phyloP scores from a whole-genome alignment of 2,113 vertebrate species.

The Corydoras maculifer region DNA sequence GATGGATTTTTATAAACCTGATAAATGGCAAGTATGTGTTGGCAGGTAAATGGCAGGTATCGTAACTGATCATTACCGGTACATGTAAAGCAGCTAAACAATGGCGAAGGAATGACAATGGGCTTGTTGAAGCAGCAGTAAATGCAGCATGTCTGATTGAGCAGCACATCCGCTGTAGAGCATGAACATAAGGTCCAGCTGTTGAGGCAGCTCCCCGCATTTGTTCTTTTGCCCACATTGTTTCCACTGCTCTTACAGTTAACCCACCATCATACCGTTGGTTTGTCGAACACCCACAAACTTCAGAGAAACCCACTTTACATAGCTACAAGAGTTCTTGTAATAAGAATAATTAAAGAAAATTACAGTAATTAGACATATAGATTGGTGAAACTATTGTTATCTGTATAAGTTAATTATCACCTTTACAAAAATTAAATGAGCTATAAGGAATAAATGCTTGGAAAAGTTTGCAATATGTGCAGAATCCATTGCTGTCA shows the following conservation, averaged over 20 bases:
- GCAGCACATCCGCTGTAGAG: slow-evolving; percentile 22
- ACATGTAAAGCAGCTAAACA: slow-evolving; percentile 14
- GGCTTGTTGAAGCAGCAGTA: slow-evolving; percentile 20
- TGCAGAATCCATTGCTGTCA: slow-evolving; percentile 27
- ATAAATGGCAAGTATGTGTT: neutral
- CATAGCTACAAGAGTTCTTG: neutral
- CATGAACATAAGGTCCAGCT: slow-evolving; percentile 27
- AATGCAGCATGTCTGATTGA: slow-evolving; percentile 20
- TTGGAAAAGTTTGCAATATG: slow-evolving; percentile 3
- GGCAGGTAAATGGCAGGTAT: neutral
- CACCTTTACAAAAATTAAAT: neutral
- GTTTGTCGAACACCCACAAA: slow-evolving; percentile 17
- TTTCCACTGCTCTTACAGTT: neutral
- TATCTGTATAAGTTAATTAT: neutral
- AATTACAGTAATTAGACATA: too few species aligned
- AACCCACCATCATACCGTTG: slow-evolving; percentile 6
- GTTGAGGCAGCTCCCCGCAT: slow-evolving; percentile 6
- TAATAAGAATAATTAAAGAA: too few species aligned
- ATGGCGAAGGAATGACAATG: slow-evolving; percentile 8
- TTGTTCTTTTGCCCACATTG: neutral
- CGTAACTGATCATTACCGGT: slow-evolving; percentile 44
- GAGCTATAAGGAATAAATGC: too few species aligned
- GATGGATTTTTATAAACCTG: neutral
- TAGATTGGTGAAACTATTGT: slow-evolving; percentile 10
- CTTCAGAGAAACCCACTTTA: slow-evolving; percentile 7